A percentile compares a stretch with the other conserved stretches of the same genome.
phyloP scores from a whole-genome alignment of 2,113 vertebrate species.

The Tautogolabrus adspersus region DNA sequence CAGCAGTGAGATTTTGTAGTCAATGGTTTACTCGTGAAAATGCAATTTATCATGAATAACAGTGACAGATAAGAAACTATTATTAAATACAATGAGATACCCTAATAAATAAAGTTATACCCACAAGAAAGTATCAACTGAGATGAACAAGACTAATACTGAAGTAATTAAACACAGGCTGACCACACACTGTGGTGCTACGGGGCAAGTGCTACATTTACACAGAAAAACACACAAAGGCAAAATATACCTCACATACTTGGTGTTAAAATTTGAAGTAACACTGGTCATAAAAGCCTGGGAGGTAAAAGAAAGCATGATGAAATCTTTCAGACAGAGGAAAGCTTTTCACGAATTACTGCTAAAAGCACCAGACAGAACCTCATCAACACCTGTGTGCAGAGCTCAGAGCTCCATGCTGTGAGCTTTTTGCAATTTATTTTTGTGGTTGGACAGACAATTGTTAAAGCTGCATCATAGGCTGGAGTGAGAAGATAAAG shows the following conservation, averaged over 20 bases:
- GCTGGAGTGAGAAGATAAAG: background rate
- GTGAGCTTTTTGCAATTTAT: background rate
- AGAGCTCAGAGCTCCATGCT: background rate
- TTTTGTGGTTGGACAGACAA: background rate
- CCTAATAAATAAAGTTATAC: too few relatives aligned
- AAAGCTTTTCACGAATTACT: background rate
- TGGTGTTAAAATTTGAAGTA: background rate
- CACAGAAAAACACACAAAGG: background rate
- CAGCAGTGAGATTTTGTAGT: background rate
- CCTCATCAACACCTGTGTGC: background rate
- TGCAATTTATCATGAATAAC: too few relatives aligned
- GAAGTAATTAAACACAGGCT: background rate
- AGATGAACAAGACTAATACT: too few relatives aligned
- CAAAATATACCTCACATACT: background rate
- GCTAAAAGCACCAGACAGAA: background rate
- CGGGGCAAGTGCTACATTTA: background rate
- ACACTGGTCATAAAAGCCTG: background rate
- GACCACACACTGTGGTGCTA: background rate
- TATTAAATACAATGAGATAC: too few relatives aligned
- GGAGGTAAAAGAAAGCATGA: background rate
- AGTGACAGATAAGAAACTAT: too few relatives aligned
- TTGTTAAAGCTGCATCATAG: background rate
- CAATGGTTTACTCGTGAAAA: background rate
- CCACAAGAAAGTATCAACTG: too few relatives aligned
- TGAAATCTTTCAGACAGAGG: slow-evolving; percentile 9